These are phyloP conservation scores for Scotopteryx bipunctaria DNA, from an alignment of 2,888 invertebrate species.

Conservation along the genomic window DNA sequence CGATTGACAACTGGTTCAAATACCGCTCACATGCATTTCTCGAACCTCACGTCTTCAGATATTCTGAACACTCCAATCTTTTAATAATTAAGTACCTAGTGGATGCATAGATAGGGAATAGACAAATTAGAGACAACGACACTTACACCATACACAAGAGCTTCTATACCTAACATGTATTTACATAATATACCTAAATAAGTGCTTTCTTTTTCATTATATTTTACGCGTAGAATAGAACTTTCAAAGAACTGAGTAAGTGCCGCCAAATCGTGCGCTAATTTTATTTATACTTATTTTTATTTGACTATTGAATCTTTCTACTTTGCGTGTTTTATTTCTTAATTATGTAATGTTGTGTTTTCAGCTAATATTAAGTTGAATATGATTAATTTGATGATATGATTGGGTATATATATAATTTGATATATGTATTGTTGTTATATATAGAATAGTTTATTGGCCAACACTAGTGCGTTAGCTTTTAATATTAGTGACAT, in stretches of 20 bases:
- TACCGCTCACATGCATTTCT: too few species aligned
- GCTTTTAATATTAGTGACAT: constrained; percentile 83
- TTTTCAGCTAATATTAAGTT: too few species aligned
- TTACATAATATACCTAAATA: constrained; percentile 23
- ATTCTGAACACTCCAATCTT: too few species aligned
- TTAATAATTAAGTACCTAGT: constrained; percentile 1
- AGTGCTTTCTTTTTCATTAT: constrained; percentile 27
- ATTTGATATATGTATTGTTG: not conserved
- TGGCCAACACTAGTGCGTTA: constrained; percentile 70
- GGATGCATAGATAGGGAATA: constrained; percentile 42
- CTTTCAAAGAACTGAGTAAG: constrained; percentile 71
- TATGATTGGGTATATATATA: too few species aligned
- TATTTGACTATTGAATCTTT: constrained; percentile 39
- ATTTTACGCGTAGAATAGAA: constrained; percentile 47
- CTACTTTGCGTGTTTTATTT: constrained; percentile 43
- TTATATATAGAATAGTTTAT: constrained; percentile 48
- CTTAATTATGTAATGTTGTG: constrained; percentile 7
- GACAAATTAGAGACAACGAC: constrained; percentile 79
- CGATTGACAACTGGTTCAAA: constrained; percentile 24
- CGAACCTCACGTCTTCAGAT: too few species aligned
- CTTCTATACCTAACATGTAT: constrained; percentile 60
- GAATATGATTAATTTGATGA: too few species aligned
- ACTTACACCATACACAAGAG: constrained; percentile 75
- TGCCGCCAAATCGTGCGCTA: constrained; percentile 66
- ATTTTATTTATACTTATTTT: constrained; percentile 43